Evolutionary conservation across 1,140 invertebrate genomes (phyloP).

Genomic region (Panagrolaimus sp.): DNA sequence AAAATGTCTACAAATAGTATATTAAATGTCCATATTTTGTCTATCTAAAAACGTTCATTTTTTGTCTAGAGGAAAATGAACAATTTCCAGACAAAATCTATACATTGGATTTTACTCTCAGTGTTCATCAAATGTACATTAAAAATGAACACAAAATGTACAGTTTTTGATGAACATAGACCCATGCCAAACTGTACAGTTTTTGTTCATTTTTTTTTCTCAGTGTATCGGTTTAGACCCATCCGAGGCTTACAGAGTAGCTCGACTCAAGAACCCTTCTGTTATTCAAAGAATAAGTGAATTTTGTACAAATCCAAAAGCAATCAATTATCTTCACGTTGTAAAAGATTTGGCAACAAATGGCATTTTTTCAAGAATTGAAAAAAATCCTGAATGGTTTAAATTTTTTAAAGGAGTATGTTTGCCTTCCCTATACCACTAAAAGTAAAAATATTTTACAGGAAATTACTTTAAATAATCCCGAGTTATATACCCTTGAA

Average conservation of each 20-base stretch:
- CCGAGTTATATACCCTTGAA: constrained; percentile 38
- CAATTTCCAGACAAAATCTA: no score
- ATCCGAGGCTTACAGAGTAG: constrained; percentile 39
- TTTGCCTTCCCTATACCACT: not conserved
- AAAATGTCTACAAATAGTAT: no score
- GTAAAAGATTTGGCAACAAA: constrained; percentile 31
- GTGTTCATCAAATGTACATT: no score
- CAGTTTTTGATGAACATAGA: no score
- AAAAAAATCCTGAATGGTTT: constrained; percentile 47
- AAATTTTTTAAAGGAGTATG: constrained; percentile 26
- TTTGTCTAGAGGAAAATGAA: no score
- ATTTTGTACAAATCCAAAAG: constrained; percentile 32
- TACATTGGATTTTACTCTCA: no score
- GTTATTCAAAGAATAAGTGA: constrained; percentile 36
- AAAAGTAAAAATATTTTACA: constrained; percentile 33
- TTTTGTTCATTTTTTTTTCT: no score
- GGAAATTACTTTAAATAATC: constrained; percentile 44
- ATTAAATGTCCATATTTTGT: no score
- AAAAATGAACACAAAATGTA: no score
- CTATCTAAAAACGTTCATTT: no score
- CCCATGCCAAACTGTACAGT: no score
- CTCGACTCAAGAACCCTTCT: constrained; percentile 36
- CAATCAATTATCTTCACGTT: constrained; percentile 33
- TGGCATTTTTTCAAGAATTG: constrained; percentile 25
- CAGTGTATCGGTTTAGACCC: constrained; percentile 39